Conservation (phyloP, 2,888 invertebrate species). For the Stegana nigrithorax region DNA sequence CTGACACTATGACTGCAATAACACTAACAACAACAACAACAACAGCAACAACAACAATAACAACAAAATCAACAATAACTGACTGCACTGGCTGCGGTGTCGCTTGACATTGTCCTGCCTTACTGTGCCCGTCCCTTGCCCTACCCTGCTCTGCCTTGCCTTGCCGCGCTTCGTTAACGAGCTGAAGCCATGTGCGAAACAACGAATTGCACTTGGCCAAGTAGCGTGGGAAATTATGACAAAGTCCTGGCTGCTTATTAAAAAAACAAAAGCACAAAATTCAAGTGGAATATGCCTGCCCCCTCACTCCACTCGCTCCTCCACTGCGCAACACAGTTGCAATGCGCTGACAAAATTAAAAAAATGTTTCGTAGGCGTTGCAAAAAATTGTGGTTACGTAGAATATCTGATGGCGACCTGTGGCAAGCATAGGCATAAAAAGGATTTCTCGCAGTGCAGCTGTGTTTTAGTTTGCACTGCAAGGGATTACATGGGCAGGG, state of each 20-base stretch:
- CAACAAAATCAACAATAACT: neutral
- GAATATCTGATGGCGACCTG: no score
- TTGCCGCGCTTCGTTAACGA: no score
- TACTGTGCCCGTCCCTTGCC: no score
- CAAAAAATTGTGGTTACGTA: no score
- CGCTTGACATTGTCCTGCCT: neutral
- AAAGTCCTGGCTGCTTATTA: slow-evolving; percentile 32
- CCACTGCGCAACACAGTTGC: neutral
- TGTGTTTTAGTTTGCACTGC: no score
- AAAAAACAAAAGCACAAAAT: neutral
- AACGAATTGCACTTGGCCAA: neutral
- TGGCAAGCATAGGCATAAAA: no score
- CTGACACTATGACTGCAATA: slow-evolving; percentile 44
- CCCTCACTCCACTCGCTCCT: no score
- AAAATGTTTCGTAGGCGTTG: neutral
- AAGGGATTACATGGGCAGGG: no score
- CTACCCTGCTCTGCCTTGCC: no score
- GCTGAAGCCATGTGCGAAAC: no score
- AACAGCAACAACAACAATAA: neutral
- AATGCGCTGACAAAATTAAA: neutral
- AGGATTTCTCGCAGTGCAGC: no score
- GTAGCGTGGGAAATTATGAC: slow-evolving; percentile 46
- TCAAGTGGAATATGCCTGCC: neutral
- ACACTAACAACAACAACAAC: slow-evolving; percentile 2
- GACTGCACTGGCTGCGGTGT: neutral